phyloP scores from a whole-genome alignment of 2,888 invertebrate species.

The Germaria angustata region DNA sequence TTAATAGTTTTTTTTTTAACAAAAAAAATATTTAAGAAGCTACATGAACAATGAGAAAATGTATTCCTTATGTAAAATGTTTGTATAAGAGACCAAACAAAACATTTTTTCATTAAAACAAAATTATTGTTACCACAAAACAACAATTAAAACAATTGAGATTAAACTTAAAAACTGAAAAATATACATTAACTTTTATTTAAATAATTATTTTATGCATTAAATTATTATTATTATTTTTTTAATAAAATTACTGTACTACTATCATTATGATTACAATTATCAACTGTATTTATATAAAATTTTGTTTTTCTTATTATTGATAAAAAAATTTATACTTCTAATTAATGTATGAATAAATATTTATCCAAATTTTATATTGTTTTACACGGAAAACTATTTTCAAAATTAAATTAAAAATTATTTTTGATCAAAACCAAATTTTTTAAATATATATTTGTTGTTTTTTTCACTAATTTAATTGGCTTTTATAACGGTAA shows the following conservation, averaged over 20 bases:
- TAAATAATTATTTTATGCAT: constrained; percentile 36
- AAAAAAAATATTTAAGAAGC: constrained; percentile 49
- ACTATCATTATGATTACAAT: constrained; percentile 12
- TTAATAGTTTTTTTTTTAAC: constrained; percentile 9
- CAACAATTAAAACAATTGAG: constrained; percentile 62
- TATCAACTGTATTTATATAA: constrained; percentile 52
- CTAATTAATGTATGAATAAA: constrained; percentile 47
- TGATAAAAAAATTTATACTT: constrained; percentile 15
- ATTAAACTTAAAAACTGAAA: constrained; percentile 51
- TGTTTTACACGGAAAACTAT: constrained; percentile 57
- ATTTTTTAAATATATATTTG: constrained; percentile 24
- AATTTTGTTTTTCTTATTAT: constrained; percentile 62
- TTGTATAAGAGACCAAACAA: not conserved
- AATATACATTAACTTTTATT: constrained; percentile 44
- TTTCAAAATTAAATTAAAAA: constrained; percentile 67
- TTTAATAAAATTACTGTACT: constrained; percentile 5
- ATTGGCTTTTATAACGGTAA: constrained; percentile 58
- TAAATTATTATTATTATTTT: constrained; percentile 36
- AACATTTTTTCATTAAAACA: constrained; percentile 72
- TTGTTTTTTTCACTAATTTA: constrained; percentile 47
- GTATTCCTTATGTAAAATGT: constrained; percentile 73
- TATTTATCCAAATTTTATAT: constrained; percentile 55
- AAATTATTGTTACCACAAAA: constrained; percentile 52
- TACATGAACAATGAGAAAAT: constrained; percentile 69
- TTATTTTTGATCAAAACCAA: constrained; percentile 61